Base-by-base conservation (phyloP, 2,797 vertebrate genomes). In the Sorex maritimensis region DNA sequence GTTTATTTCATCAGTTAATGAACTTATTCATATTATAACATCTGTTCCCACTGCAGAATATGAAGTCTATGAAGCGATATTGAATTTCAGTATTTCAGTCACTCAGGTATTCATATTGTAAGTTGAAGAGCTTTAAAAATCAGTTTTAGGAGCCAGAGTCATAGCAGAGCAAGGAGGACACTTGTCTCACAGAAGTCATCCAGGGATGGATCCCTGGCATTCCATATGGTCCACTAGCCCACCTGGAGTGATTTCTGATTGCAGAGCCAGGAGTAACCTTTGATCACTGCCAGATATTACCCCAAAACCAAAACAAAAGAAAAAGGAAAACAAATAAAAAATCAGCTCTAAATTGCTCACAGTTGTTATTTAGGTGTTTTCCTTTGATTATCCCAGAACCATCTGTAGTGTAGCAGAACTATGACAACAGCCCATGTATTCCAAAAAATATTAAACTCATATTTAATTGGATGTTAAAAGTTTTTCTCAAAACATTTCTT, bases 61-160 rank as follows among this genome's bases (percentile, higher is more conserved):
- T 94, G 49, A 10, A 24, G 15, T 90, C 75, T 92, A 83, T 90
- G 38, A 96, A 97, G 90, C 30, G 81, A 94, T 93, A 88, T 28
- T 89, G 0, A 13, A 69, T 9, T n/a, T 24, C 61, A 88, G 77
- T 91, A 94, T 82, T 82, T 2, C 0, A 17, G 91, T 67, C 71
- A 73, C 52, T 92, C 46, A 34, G 34, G 55, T 49, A 81, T 34
- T 41, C 26, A 95, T 93, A 91, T 78, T 28, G 69, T 55, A 84
- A 97, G 13, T 49, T 82, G 52, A 11, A 28, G 38, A 65, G 63
- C 90, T 80, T 19, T 91, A 65, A 92, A 79, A 81, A 85, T 17
- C 2, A 89, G 44, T 77, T 81, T 8, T 12, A 63, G 10, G 49
- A 52, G 49, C 49, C 49, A 52, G 49, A 14, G 49, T 8, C 6